Percentiles rank a stretch among this genome's conserved stretches.
Conservation (phyloP, 2,888 invertebrate genomes). For the Charanyca ferruginea region DNA sequence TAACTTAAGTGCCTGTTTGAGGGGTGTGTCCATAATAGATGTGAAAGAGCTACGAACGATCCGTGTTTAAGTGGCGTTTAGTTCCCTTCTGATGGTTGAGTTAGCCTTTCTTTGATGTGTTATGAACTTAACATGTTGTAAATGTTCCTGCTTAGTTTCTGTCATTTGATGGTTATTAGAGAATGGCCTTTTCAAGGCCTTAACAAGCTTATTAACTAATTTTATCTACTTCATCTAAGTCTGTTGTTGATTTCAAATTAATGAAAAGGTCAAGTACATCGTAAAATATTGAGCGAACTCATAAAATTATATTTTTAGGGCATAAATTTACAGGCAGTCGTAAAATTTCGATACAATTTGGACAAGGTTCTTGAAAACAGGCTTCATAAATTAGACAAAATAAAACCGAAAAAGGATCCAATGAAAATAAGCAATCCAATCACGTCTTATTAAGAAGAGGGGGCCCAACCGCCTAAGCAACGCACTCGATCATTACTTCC, state of each 20-base stretch:
- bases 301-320: constrained; percentile 17
- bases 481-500: constrained; percentile 6
- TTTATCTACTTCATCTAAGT: not conserved
- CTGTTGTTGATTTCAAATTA: constrained; percentile 23
- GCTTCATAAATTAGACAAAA: not conserved
- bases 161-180: not conserved
- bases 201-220: not conserved
- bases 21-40: not conserved
- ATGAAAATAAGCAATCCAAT: constrained; percentile 11
- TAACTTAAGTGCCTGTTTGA: constrained; percentile 1
- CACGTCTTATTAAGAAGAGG: constrained; percentile 3
- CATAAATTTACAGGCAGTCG: constrained; percentile 10
- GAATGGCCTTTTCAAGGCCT: not conserved
- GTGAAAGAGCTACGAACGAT: constrained; percentile 9
- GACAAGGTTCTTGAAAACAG: not conserved
- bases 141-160: not conserved
- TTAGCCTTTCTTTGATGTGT: constrained; percentile 3
- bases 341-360: constrained; percentile 27
- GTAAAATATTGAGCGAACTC: constrained; percentile 32
- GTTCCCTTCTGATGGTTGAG: constrained; percentile 27
- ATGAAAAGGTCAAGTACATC: constrained; percentile 1
- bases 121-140: constrained; percentile 16
- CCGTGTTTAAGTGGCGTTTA: constrained; percentile 47
- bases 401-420: not conserved
- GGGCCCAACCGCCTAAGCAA: not conserved